Conservation (phyloP, 2,113 vertebrate genomes). For the Ailurus styani region DNA sequence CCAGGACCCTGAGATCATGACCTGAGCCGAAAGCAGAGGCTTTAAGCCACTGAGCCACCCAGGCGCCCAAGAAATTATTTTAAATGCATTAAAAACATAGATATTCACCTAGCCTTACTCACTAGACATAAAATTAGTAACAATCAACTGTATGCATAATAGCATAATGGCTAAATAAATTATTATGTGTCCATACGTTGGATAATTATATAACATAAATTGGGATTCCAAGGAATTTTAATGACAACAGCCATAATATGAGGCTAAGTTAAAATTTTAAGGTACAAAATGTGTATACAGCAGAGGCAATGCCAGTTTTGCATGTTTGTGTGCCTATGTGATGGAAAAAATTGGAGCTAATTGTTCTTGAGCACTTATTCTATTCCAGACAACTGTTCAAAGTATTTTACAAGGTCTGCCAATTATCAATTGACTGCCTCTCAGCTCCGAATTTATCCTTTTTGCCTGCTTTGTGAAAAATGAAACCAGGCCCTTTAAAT, state of each 20-base stretch:
- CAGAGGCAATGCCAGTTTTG: background rate
- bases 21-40: too few relatives aligned
- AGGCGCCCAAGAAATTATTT: background rate
- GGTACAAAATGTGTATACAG: background rate
- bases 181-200: background rate
- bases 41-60: too few relatives aligned
- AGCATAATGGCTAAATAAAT: background rate
- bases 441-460: background rate
- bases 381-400: background rate
- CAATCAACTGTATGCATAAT: background rate
- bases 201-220: background rate
- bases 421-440: background rate
- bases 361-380: background rate
- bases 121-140: background rate
- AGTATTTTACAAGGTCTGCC: background rate
- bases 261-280: background rate
- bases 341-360: background rate
- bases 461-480: constrained; percentile 8
- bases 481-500: background rate
- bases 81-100: background rate
- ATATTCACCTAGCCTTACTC: background rate
- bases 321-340: background rate
- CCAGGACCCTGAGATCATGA: too few relatives aligned
- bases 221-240: background rate
- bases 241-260: background rate